Base-by-base conservation (phyloP, 2,797 vertebrate species). In the Karalla daura region DNA sequence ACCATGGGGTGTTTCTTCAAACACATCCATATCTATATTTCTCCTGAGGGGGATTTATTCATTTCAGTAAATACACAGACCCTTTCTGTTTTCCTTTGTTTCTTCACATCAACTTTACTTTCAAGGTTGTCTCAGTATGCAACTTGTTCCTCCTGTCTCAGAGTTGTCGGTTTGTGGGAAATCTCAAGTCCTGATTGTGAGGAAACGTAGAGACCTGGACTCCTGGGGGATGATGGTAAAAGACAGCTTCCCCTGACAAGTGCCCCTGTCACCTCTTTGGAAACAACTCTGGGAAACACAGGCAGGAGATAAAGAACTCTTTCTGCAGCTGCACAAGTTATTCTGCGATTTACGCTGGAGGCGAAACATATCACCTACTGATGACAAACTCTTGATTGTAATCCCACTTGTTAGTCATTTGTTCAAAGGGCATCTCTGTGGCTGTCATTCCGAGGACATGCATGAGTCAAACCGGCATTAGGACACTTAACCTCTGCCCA, bases 401-500 rank as follows among this genome's bases (percentile, higher is more conserved):
- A 65, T 74, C 58, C 52, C 23, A 24, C 56, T 65, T 69, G 62
- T 81, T 81, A 47, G 64, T 53, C 47, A 78, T 51, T 27, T 59
- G 79, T 84, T 86, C 79, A 92, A 90, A 91, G 81, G 83, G 59
- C 81, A 81, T 88, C 83, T 86, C 41, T 60, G 53, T 80, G 64
- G 33, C 35, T 21, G 4, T 86, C 75, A 77, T 85, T 87, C 73
- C 50, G 49, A 54, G 53, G 73, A 68, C 79, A 82, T 47, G 49
- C 80, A 89, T 90, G 88, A 86, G 84, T 90, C 87, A 89, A 68
- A 52, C 49, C 32, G 41, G 72, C 76, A 80, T 82, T 61, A 63
- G 77, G 71, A 82, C 81, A 80, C 86, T 89, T 91, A 89, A 93
- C 91, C 92, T 88, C 83, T 89, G 70, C 61, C 68, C 67, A 58